These are phyloP conservation scores for Tanytarsus gracilentus DNA, from an alignment of 2,888 invertebrate species.

Conservation along the genomic window DNA sequence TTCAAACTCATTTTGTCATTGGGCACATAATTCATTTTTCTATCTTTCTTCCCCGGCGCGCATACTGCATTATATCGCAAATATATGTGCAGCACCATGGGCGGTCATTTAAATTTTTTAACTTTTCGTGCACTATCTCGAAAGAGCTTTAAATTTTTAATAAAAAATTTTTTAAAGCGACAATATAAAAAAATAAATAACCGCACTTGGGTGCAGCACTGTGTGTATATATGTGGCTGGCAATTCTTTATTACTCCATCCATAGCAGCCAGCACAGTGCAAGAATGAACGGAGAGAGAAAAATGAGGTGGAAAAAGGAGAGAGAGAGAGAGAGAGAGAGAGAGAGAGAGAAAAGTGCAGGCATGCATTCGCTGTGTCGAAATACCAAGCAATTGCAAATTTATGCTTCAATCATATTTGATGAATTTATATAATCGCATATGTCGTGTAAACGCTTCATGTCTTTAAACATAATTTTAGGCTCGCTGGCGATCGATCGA, in stretches of 20 bases:
- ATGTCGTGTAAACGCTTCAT: slow-evolving; percentile 12
- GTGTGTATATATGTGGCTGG: slow-evolving; percentile 5
- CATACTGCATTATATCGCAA: too few species aligned
- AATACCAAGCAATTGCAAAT: too few species aligned
- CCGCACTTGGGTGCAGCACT: too few species aligned
- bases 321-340: not conserved
- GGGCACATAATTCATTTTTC: slow-evolving; percentile 25
- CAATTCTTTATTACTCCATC: not conserved
- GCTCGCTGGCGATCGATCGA: not conserved
- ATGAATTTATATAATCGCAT: slow-evolving; percentile 13
- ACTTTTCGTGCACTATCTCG: too few species aligned
- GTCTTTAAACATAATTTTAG: slow-evolving; percentile 14
- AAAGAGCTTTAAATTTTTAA: too few species aligned
- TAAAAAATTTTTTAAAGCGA: not conserved
- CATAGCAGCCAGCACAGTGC: not conserved
- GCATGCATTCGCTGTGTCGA: too few species aligned
- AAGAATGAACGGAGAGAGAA: not conserved
- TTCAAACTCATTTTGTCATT: slow-evolving; percentile 21
- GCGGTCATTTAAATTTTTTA: too few species aligned
- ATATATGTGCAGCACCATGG: too few species aligned
- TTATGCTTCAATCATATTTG: slow-evolving; percentile 15
- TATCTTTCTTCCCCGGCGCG: not conserved
- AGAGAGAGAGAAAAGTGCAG: not conserved
- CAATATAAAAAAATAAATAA: not conserved
- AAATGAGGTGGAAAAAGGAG: not conserved